Evolutionary conservation across 2,113 vertebrate genomes (phyloP).

Genomic region (Otolemur garnettii): DNA sequence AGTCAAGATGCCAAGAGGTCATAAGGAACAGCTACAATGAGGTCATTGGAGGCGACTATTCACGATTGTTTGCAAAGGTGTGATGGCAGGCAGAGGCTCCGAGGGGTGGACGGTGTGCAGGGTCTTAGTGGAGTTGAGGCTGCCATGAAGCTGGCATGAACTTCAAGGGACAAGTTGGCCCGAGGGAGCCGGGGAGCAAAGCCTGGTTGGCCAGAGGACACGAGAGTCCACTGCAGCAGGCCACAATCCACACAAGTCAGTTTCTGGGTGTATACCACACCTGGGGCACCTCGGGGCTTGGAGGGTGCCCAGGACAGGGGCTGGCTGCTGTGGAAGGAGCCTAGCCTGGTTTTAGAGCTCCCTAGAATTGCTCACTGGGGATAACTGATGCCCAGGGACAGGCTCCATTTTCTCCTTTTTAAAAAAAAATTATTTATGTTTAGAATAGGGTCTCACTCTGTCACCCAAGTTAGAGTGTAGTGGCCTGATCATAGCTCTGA

Average conservation of each 20-base stretch:
- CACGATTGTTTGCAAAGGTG: no score
- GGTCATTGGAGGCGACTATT: no score
- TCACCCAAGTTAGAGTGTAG: no score
- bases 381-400: not conserved
- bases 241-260: accelerated
- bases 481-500: no score
- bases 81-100: no score
- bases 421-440: no score
- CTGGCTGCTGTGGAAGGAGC: no score
- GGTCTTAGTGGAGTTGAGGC: not conserved
- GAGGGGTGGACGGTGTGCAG: no score
- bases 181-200: not conserved
- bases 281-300: accelerated
- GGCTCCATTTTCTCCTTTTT: not conserved
- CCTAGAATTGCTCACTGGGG: not conserved
- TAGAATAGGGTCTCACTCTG: no score
- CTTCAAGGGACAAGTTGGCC: not conserved
- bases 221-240: no score
- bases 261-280: accelerated
- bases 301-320: not conserved
- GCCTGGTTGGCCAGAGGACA: not conserved
- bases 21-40: accelerated
- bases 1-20: not conserved
- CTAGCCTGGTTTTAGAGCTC: not conserved
- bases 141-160: not conserved